Base-by-base conservation (phyloP, 2,113 vertebrate species). In the Halcyon malimbica region DNA sequence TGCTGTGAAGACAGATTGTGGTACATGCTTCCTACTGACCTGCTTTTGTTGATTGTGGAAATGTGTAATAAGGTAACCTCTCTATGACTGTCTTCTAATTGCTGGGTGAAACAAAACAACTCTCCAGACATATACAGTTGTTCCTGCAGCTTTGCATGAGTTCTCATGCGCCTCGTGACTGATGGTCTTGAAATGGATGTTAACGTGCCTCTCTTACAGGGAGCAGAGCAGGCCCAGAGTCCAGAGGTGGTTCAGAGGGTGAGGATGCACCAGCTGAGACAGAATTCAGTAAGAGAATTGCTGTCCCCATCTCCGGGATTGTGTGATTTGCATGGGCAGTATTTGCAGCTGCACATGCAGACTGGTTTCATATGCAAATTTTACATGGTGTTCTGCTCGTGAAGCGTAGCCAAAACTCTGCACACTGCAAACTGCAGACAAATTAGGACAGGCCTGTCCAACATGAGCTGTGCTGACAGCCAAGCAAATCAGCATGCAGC, bases 261-360 rank as follows among this genome's bases (percentile, higher is more conserved):
- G 96, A 96, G 42, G 96, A 97, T 0, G 2, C 62, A 1, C 56
- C 60, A 3, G n/a, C 92, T 59, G 96, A 97, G 81, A 89, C 89
- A 79, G 96, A 96, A 92, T 96, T 96, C 89, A 65, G 96, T 97
- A 97, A 97, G 96, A 78, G 13, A 91, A 25, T 26, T 53, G 44
- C n/a, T 53, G 13, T 92, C 13, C 15, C 50, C 23, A 2, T 75
- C 62, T 75, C 62, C 0, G 2, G 62, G 57, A 25, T 50, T 25
- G 13, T 57, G 33, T 75, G 37, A 50, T 75, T 82, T 46, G 42
- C 54, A 29, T 29, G 21, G 60, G 51, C 57, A 10, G 9, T 68
- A 70, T 44, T 39, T 16, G 17, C 60, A 63, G 41, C 71, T 88
- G 37, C 88, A 50, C 3, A 3, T 82, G 64, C 65, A 85, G 83